A percentile compares a stretch with the other conserved stretches of the same genome.
Conservation (phyloP, 1,140 invertebrate species). For the Cyphomyrmex costatus region DNA sequence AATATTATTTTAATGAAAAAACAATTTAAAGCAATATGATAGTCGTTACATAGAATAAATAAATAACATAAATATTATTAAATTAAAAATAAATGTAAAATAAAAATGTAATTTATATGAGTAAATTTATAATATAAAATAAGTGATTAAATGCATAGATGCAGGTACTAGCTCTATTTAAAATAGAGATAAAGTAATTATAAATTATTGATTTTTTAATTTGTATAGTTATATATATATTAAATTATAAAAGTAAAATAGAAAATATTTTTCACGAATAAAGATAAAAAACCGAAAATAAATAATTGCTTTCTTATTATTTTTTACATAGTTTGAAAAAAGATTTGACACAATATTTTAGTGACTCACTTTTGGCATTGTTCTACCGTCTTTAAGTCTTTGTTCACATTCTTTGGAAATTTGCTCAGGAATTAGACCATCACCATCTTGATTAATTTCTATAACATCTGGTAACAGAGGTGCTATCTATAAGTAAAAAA, state of each 20-base stretch:
- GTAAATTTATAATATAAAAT: too few relatives aligned
- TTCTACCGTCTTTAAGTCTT: conserved; percentile 62
- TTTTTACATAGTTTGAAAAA: not conserved
- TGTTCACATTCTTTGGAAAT: conserved; percentile 79
- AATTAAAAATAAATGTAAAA: not conserved
- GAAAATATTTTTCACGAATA: not conserved
- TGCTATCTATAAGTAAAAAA: conserved; percentile 72
- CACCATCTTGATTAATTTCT: conserved; percentile 80
- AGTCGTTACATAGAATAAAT: not conserved
- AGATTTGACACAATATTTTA: conserved; percentile 62
- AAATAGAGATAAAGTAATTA: too few relatives aligned
- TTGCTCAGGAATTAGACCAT: conserved; percentile 82
- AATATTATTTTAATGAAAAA: not conserved
- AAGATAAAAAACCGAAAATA: not conserved
- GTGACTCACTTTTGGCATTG: conserved; percentile 82
- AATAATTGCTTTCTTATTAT: conserved; percentile 2
- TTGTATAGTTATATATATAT: too few relatives aligned
- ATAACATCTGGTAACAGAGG: conserved; percentile 79
- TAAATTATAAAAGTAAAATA: not conserved
- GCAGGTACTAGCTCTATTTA: too few relatives aligned
- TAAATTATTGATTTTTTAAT: too few relatives aligned
- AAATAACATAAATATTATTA: not conserved
- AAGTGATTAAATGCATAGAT: too few relatives aligned
- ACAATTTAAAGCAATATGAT: not conserved
- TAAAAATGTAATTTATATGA: too few relatives aligned